A percentile compares a stretch with the other conserved stretches of the same genome.
Conservation (phyloP, 2,888 invertebrate genomes). For the Scrobipalpa costella region DNA sequence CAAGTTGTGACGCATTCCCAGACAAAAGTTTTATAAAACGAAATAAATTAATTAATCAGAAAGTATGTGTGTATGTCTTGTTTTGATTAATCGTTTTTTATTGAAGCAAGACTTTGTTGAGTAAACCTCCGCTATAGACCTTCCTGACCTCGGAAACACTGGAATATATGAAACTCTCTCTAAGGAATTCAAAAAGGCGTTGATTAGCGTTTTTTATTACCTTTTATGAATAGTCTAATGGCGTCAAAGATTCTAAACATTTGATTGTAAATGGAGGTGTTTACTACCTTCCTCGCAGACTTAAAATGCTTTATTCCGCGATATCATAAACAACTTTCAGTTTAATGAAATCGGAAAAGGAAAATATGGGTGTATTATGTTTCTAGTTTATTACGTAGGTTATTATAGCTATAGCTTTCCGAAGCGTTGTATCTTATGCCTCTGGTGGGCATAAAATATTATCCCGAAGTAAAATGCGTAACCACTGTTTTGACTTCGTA, state of each 20-base stretch:
- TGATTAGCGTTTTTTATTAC: not conserved
- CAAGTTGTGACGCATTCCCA: not conserved
- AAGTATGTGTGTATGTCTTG: conserved; percentile 33
- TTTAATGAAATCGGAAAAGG: not conserved
- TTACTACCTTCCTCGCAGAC: not conserved
- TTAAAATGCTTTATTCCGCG: not conserved
- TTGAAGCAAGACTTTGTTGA: conserved; percentile 17
- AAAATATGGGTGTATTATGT: not conserved
- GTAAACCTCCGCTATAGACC: conserved; percentile 2
- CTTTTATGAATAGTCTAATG: conserved; percentile 1
- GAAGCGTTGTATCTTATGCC: no score
- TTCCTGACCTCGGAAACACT: conserved; percentile 14
- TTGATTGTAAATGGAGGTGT: conserved; percentile 4
- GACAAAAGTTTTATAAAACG: conserved; percentile 9
- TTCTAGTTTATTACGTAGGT: not conserved
- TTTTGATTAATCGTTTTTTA: conserved; percentile 35
- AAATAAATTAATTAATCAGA: conserved; percentile 35
- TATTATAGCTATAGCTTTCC: no score
- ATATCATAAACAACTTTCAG: not conserved
- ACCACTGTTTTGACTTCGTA: no score
- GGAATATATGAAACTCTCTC: not conserved
- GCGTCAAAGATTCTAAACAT: not conserved
- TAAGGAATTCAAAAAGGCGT: not conserved
- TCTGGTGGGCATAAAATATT: no score
- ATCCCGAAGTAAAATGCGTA: no score